These are phyloP conservation scores for Ephydatia muelleri DNA, from an alignment of 37 sponge, comb jelly and placozoan genomes.

Conservation along the genomic window DNA sequence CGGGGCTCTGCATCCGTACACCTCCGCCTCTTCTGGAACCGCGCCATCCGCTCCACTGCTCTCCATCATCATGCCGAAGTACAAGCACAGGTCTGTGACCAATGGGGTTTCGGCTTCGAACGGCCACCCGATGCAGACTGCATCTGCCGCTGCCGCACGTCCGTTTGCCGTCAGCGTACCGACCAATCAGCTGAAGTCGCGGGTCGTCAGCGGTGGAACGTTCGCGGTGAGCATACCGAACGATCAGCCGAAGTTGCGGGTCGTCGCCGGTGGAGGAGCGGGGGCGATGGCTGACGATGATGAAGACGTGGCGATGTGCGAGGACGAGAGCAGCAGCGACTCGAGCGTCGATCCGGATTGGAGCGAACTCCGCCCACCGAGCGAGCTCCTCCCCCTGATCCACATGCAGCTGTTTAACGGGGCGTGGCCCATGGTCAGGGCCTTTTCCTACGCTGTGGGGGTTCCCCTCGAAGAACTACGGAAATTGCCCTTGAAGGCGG, in stretches of 20 bases:
- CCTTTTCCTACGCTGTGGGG: constrained; percentile 52
- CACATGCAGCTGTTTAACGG: constrained; percentile 59
- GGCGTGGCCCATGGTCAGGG: constrained; percentile 42
- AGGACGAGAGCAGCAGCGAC: constrained; percentile 44
- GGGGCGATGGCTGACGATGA: not conserved
- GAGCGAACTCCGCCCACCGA: constrained; percentile 32
- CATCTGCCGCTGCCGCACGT: too few species aligned
- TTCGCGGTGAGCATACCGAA: too few species aligned
- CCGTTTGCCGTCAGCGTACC: too few species aligned
- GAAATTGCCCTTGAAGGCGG: constrained; percentile 11
- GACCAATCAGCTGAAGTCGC: too few species aligned
- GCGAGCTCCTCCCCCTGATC: constrained; percentile 42
- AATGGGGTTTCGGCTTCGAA: too few species aligned
- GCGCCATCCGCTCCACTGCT: not conserved
- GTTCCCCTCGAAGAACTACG: constrained; percentile 37
- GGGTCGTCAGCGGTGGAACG: too few species aligned
- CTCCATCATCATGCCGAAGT: constrained; percentile 9
- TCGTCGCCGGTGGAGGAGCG: too few species aligned
- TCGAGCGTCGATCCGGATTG: constrained; percentile 49
- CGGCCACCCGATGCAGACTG: too few species aligned
- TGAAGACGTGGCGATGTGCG: constrained; percentile 17
- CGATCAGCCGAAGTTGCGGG: too few species aligned
- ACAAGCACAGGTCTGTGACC: too few species aligned
- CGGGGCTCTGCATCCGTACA: too few species aligned
- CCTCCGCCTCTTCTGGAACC: not conserved